phyloP scores from a whole-genome alignment of 2,888 invertebrate species.

The Lithophane socia region DNA sequence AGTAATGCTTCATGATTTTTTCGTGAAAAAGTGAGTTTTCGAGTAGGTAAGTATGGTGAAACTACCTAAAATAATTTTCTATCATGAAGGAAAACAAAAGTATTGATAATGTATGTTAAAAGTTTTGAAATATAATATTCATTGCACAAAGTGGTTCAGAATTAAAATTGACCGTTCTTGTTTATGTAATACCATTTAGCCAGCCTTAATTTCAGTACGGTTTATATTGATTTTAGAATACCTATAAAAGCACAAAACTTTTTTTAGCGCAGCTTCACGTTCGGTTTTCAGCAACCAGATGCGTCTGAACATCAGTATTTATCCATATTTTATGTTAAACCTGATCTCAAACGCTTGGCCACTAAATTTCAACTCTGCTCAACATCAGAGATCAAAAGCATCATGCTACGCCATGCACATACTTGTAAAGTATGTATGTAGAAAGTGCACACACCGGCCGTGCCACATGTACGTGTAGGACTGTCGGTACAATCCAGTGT shows the following conservation, averaged over 20 bases:
- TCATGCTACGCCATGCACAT: conserved; percentile 18
- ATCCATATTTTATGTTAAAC: conserved; percentile 29
- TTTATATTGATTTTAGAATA: conserved; percentile 2
- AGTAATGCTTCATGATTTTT: conserved; percentile 13
- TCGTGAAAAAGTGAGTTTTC: conserved; percentile 2
- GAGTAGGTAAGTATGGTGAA: not conserved
- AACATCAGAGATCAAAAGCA: conserved; percentile 61
- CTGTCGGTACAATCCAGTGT: conserved; percentile 31
- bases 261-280: not conserved
- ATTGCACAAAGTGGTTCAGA: not conserved
- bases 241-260: not conserved
- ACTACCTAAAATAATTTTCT: not conserved
- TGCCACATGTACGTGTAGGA: conserved; percentile 26
- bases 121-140: not conserved
- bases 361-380: conserved; percentile 46
- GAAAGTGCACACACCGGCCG: conserved; percentile 4
- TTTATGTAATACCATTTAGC: not conserved
- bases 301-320: conserved; percentile 19
- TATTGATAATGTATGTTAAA: not conserved
- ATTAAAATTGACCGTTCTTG: not conserved
- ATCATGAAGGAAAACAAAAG: not conserved
- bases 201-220: not conserved
- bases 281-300: conserved; percentile 12
- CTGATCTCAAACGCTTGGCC: conserved; percentile 33
- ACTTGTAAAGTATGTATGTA: conserved; percentile 16